phyloP scores from a whole-genome alignment of 37 sponge, comb jelly and placozoan species.

The Geodia barretti region DNA sequence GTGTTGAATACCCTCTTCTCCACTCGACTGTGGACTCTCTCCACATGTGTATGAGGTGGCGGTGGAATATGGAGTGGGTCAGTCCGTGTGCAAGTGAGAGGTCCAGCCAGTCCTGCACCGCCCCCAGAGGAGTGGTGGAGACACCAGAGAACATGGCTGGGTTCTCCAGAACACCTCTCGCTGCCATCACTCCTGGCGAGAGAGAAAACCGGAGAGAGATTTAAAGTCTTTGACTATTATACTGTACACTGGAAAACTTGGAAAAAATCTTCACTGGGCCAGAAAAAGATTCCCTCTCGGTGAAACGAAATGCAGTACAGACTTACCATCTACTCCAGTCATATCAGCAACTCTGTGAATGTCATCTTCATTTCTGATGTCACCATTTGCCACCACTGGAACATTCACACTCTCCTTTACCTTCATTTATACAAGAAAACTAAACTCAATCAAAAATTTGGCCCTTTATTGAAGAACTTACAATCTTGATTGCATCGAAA shows the following conservation, averaged over 20 bases:
- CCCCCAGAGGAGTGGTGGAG: slow-evolving; percentile 66
- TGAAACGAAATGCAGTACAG: background rate
- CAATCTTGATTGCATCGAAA: slow-evolving; percentile 79
- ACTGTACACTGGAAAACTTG: background rate
- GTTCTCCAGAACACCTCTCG: slow-evolving; percentile 88
- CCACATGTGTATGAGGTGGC: slow-evolving; percentile 94
- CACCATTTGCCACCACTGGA: slow-evolving; percentile 95
- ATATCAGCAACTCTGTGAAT: slow-evolving; percentile 20
- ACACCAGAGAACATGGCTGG: slow-evolving; percentile 89
- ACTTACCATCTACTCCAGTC: slow-evolving; percentile 75
- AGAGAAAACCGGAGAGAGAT: background rate
- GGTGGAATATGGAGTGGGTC: slow-evolving; percentile 83
- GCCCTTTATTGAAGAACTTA: background rate
- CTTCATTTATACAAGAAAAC: slow-evolving; percentile 24
- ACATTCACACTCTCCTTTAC: slow-evolving; percentile 78
- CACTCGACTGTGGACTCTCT: slow-evolving; percentile 55
- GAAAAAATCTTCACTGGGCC: background rate
- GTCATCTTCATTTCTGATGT: slow-evolving; percentile 58
- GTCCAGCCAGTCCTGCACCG: slow-evolving; percentile 86
- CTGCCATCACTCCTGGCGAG: slow-evolving; percentile 83
- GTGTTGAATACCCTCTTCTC: slow-evolving; percentile 80
- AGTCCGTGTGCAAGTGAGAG: slow-evolving; percentile 63
- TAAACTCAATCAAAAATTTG: slow-evolving; percentile 8
- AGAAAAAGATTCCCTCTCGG: background rate
- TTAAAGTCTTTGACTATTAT: background rate